Evolutionary conservation across 2,797 vertebrate genomes (phyloP).

Genomic region (Molothrus aeneus): DNA sequence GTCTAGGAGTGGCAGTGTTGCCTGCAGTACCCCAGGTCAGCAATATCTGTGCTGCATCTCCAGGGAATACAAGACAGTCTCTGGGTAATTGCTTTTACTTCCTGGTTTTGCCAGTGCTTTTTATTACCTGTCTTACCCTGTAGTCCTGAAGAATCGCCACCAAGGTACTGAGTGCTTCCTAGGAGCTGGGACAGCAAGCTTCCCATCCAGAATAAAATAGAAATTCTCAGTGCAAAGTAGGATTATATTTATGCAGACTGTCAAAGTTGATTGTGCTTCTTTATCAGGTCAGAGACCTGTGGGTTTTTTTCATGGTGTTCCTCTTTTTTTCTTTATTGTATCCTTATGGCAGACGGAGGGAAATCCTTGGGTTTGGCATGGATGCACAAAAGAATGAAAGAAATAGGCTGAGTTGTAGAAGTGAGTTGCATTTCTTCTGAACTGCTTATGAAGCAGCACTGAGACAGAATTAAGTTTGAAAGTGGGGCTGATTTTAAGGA

Average conservation of each 20-base stretch:
- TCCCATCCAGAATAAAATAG: constrained; percentile 75
- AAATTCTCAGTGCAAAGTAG: background rate
- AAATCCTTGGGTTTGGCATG: constrained; percentile 53
- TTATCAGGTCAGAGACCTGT: constrained; percentile 82
- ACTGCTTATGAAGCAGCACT: constrained; percentile 85
- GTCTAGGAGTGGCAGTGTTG: constrained; percentile 79
- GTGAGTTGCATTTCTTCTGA: constrained; percentile 83
- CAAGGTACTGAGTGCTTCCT: constrained; percentile 75
- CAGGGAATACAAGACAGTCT: constrained; percentile 80
- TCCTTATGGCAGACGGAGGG: constrained; percentile 61
- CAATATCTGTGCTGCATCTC: constrained; percentile 79
- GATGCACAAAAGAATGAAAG: constrained; percentile 81
- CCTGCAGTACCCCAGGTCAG: constrained; percentile 79
- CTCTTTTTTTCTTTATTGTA: constrained; percentile 79
- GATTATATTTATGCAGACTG: constrained; percentile 68
- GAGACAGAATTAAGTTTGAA: constrained; percentile 86
- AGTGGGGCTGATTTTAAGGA: constrained; percentile 84
- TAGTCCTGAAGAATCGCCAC: constrained; percentile 79
- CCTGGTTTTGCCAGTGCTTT: constrained; percentile 84
- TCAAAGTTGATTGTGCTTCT: constrained; percentile 80
- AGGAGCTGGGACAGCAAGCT: constrained; percentile 82
- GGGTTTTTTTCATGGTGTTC: constrained; percentile 77
- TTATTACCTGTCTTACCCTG: constrained; percentile 80
- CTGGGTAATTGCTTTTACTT: constrained; percentile 78
- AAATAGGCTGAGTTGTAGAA: constrained; percentile 81